Base-by-base conservation (phyloP, 2,113 vertebrate genomes). In the Garra rufa region DNA sequence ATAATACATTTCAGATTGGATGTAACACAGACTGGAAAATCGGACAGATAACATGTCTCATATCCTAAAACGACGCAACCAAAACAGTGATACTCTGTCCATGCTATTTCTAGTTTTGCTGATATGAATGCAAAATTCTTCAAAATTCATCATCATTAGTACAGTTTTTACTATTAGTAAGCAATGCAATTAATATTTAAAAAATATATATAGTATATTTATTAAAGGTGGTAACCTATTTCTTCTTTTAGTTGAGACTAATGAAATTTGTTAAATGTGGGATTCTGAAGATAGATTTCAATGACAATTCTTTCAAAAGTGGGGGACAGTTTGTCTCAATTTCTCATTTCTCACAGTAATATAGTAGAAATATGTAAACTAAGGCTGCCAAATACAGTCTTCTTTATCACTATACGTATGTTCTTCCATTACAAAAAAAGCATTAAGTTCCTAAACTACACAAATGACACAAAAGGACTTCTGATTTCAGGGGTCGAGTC, bases 1-100 rank as follows among this genome's bases (percentile, higher is more conserved):
- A 41, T 70, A n/a, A 41, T 21, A n/a, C 7, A 67, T 67, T 70
- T 70, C 67, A 70, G 19, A 70, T 41, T 69, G 43, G 34, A 67
- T 26, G 7, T 8, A 61, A 30, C 28, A 9, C 61, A 65, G 26
- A 30, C 14, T 28, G 26, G 28, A 67, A 34, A 34, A 34, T 1
- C 0, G 1, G 15, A 34, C 63, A 67, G 61, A 63, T 30, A 28
- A 28, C 24, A 63, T 28, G 28, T 67, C 28, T 34, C 17, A 3
- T 19, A 67, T 3, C 15, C 63, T 17, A 34, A 65, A 65, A 65
- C 61, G 6, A 30, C 26, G 17, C 11, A 63, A 6, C 11, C 28
- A 52, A 61, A 61, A 61, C 21, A 41, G 41, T 70, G 65, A 70
- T 41, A 70, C 34, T 19, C 9, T 69, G 17, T 21, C 34, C 9